Percentiles rank a stretch among this genome's conserved stretches.
phyloP scores from a whole-genome alignment of 2,888 invertebrate species.

The Dichetophora obliterata region DNA sequence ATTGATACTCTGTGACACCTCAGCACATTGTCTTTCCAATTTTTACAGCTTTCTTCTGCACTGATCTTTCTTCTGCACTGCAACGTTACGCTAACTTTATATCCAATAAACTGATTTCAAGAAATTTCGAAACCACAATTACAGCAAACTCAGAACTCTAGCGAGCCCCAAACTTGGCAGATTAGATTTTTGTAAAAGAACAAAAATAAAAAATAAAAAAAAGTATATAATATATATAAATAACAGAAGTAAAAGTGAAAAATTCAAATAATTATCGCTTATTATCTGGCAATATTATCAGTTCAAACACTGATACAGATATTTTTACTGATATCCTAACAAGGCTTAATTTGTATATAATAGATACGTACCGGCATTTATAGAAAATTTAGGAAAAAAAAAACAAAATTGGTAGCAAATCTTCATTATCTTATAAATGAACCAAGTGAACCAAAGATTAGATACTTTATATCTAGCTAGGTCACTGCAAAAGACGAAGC shows the following conservation, averaged over 20 bases:
- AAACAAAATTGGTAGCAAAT: slow-evolving; percentile 65
- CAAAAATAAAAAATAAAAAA: slow-evolving; percentile 1
- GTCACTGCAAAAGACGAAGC: slow-evolving; percentile 55
- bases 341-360: neutral
- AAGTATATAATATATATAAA: neutral
- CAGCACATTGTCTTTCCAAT: too few relatives aligned
- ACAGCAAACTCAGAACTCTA: slow-evolving; percentile 15
- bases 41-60: too few relatives aligned
- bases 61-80: neutral
- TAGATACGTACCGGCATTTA: neutral
- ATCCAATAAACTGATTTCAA: slow-evolving; percentile 33
- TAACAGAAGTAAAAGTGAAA: slow-evolving; percentile 58
- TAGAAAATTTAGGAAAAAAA: slow-evolving; percentile 3
- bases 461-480: slow-evolving; percentile 68
- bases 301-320: slow-evolving; percentile 55
- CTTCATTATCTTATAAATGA: slow-evolving; percentile 66
- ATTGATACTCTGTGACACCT: too few relatives aligned
- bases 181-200: slow-evolving; percentile 33
- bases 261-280: slow-evolving; percentile 69
- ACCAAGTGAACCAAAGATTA: slow-evolving; percentile 56
- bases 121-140: slow-evolving; percentile 21
- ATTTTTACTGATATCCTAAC: slow-evolving; percentile 52
- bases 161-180: slow-evolving; percentile 20
- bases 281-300: slow-evolving; percentile 68
- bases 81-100: slow-evolving; percentile 19